Base-by-base conservation (phyloP, 2,888 invertebrate species). In the Neoscelio sp. region DNA sequence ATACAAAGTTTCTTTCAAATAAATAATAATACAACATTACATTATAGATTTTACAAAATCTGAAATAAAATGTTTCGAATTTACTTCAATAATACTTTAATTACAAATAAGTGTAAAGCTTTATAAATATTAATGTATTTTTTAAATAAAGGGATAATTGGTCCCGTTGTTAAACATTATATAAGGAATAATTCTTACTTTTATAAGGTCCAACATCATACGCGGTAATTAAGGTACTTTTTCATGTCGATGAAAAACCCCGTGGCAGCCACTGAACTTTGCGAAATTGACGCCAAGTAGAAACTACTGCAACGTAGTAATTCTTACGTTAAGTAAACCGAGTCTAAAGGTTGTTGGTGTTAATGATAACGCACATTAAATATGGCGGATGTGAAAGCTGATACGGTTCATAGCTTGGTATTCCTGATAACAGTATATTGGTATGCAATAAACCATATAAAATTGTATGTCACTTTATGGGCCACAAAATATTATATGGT, bases 221-320 rank as follows among this genome's bases (percentile, higher is more conserved):
- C 33, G 62, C 38, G 54, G 64, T 64, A 52, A 62, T 73, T 73
- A 56, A 73, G 56, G 8, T 33, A 62, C 52, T 62, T 62, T 52
- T 73, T 64, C 73, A 54, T 23, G 42, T 38, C n/a, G 6, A 13
- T 17, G 46, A 60, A 67, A 58, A 75, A 52, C 52, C 46, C 35
- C 40, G 12, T 12, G 10, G 58, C 10, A 46, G 28, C 33, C 15
- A 10, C 13, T 20, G 18, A 56, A 44, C 35, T 38, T 56, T 23
- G 15, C 35, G 30, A 56, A 46, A 56, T 73, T 46, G 62, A 71
- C 48, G 35, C 33, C 23, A 67, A 52, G 54, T 23, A 68, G 46
- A 68, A 67, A 52, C 50, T 65, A 65, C 23, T 52, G 35, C 52
- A 13, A 44, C 33, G 28, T 33, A 30, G 28, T 65, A 52, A 50